A percentile compares a stretch with the other conserved stretches of the same genome.
Evolutionary conservation across 2,888 invertebrate species (phyloP).

Genomic region (Drosophila quinaria): DNA sequence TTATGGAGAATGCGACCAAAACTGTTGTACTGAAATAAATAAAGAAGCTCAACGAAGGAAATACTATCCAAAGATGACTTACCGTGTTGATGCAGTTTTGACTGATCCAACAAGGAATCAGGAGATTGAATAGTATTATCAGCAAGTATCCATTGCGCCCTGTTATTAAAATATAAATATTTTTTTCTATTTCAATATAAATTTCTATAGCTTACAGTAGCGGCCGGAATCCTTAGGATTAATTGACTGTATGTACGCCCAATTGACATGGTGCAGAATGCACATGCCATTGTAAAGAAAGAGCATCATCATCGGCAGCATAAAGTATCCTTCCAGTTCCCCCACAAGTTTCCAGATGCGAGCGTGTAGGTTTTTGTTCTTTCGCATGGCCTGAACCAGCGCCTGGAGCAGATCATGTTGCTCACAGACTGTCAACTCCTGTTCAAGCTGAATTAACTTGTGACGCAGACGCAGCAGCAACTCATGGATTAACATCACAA

Average conservation of each 20-base stretch:
- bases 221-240: slow-evolving; percentile 45
- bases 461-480: slow-evolving; percentile 59
- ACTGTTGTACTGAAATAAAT: slow-evolving; percentile 64
- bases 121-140: slow-evolving; percentile 51
- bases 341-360: slow-evolving; percentile 72
- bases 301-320: slow-evolving; percentile 64
- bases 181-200: neutral
- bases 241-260: slow-evolving; percentile 64
- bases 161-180: slow-evolving; percentile 22
- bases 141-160: slow-evolving; percentile 55
- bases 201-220: slow-evolving; percentile 36
- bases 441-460: slow-evolving; percentile 52
- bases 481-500: slow-evolving; percentile 63
- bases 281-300: slow-evolving; percentile 69
- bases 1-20: slow-evolving; percentile 69
- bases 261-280: slow-evolving; percentile 73
- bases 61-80: neutral
- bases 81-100: slow-evolving; percentile 77
- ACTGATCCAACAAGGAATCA: slow-evolving; percentile 72
- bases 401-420: slow-evolving; percentile 26
- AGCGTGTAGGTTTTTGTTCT: slow-evolving; percentile 68
- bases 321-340: slow-evolving; percentile 69
- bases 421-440: slow-evolving; percentile 45
- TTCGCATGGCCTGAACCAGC: slow-evolving; percentile 59
- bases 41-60: neutral